Evolutionary conservation across 2,888 invertebrate genomes (phyloP), one percentile per base, ranked within the genome.

Genomic region (Melangyna quadrimaculata): DNA sequence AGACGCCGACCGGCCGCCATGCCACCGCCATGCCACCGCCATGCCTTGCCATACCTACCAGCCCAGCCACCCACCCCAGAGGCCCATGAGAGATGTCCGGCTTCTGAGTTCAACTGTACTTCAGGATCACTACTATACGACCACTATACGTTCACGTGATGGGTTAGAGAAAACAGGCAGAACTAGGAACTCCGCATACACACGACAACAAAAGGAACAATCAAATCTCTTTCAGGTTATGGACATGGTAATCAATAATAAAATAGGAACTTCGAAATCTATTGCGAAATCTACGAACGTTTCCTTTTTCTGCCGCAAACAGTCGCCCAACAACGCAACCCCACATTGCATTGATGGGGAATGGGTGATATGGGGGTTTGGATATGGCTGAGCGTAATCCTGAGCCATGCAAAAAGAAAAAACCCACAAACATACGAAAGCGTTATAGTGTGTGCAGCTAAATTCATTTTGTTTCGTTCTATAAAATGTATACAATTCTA

Each of bases 161-260:
- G 24, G 55, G 37, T 37, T 40, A 27, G 24, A 40, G 40, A 40
- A 61, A 40, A 40, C 24, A 40, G 61, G 6, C 57, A 40, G 61
- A 40, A 27, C 61, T 61, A 40, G 61, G 1, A 27, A 24, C 61
- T 37, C 59, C 32, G 1, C 12, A 72, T 32, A 59, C 37, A 72
- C 19, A 80, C 73, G 78, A 80, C 77, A 87, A 81, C 86, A 87
- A 87, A 81, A 87, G 86, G 73, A 78, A 78, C 86, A 87, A 87
- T 87, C 86, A 87, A 87, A 87, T 81, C 78, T 87, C 86, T 87
- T 87, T 81, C 78, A 87, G 86, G 81, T 87, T 87, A 80, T 81
- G 86, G 86, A 81, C 81, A 87, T 87, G 81, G 81, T 87, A 87
- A 87, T 87, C 86, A 87, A 87, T 87, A 87, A 87, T 87, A 87